These are phyloP conservation scores for Sebastes cheni DNA, from an alignment of 2,797 vertebrate genomes.

Conservation along the genomic window DNA sequence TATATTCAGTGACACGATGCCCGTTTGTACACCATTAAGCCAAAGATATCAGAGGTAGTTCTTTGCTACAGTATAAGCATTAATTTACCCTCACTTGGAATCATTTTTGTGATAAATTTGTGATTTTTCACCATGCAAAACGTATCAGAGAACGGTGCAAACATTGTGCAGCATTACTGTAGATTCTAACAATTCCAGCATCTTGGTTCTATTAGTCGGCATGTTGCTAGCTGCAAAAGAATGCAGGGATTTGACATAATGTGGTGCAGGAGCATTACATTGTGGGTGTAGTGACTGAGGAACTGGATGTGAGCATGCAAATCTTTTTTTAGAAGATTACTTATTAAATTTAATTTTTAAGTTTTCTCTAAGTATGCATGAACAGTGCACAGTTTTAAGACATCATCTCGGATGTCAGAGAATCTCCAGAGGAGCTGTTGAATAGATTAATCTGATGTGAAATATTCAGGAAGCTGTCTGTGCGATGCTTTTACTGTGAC, in stretches of 20 bases:
- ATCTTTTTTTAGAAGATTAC: neutral
- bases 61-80: neutral
- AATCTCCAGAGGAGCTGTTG: conserved; percentile 1
- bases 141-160: neutral
- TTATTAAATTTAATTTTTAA: neutral
- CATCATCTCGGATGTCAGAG: neutral
- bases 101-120: neutral
- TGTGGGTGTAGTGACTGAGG: neutral
- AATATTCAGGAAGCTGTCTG: conserved; percentile 47
- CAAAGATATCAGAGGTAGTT: neutral
- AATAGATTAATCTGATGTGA: conserved; percentile 35
- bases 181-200: neutral
- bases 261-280: neutral
- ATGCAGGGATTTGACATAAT: neutral
- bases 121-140: neutral
- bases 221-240: neutral
- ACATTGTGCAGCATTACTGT: neutral
- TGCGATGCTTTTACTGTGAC: neutral
- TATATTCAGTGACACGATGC: neutral
- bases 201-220: neutral
- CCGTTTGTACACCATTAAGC: neutral
- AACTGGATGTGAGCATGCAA: neutral
- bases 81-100: neutral
- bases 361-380: neutral
- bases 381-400: neutral